Conservation (phyloP, 2,888 invertebrate species). For the Scaptomyza tumidula region DNA sequence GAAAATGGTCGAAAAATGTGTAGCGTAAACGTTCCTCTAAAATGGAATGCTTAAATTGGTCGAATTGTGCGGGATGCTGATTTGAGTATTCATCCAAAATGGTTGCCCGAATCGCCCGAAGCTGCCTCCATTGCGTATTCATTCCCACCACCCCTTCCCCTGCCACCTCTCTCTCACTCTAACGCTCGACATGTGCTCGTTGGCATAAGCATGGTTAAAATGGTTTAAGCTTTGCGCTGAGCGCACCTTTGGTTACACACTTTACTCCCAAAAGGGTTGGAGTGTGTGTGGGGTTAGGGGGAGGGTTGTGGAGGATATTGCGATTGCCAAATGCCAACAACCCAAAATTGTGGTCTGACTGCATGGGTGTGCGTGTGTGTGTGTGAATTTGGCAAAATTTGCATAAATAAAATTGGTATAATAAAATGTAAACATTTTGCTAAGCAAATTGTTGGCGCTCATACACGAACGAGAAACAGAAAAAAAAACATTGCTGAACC, state of each 20-base stretch:
- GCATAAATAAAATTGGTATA: slow-evolving; percentile 78
- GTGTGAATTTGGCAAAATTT: slow-evolving; percentile 66
- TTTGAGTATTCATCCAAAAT: slow-evolving; percentile 23
- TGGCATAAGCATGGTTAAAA: slow-evolving; percentile 21
- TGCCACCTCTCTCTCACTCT: too few species aligned
- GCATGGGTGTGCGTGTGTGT: slow-evolving; percentile 17
- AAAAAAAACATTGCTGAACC: slow-evolving; percentile 3
- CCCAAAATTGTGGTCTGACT: slow-evolving; percentile 51
- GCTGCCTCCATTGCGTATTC: neutral
- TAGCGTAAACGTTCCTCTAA: slow-evolving; percentile 6
- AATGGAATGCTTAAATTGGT: slow-evolving; percentile 23
- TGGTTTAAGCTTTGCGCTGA: slow-evolving; percentile 36
- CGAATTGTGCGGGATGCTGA: slow-evolving; percentile 8
- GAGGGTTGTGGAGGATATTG: slow-evolving; percentile 1
- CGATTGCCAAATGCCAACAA: slow-evolving; percentile 49
- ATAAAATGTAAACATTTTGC: slow-evolving; percentile 77
- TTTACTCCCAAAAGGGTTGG: slow-evolving; percentile 8
- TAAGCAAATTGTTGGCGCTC: slow-evolving; percentile 68
- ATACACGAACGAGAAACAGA: slow-evolving; percentile 13
- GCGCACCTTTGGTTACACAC: slow-evolving; percentile 50
- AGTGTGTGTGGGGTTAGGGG: neutral
- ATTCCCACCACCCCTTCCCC: neutral
- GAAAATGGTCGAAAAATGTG: neutral
- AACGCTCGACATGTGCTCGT: slow-evolving; percentile 7
- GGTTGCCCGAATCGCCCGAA: neutral